Conservation (phyloP, 1,140 invertebrate genomes). For the Nephila pilipes region DNA sequence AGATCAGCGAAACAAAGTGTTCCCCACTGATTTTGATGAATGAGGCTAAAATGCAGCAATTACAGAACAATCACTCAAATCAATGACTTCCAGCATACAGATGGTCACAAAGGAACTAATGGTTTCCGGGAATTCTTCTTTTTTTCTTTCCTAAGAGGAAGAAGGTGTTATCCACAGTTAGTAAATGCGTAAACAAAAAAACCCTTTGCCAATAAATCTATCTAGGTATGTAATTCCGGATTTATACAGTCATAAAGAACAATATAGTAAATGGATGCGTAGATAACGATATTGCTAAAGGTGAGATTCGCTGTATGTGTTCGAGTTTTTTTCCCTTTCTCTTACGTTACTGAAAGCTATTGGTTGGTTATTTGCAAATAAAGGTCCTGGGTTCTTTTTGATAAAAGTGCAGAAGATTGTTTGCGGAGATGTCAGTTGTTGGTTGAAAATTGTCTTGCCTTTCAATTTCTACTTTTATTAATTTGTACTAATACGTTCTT, state of each 20-base stretch:
- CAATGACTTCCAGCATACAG: neutral
- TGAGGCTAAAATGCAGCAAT: slow-evolving; percentile 19
- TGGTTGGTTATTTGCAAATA: too few relatives aligned
- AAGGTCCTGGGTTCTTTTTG: too few relatives aligned
- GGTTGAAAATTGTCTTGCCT: too few relatives aligned
- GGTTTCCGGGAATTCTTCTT: neutral
- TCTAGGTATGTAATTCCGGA: too few relatives aligned
- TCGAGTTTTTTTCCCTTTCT: neutral
- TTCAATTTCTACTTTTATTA: too few relatives aligned
- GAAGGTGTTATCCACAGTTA: neutral
- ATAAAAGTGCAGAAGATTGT: too few relatives aligned
- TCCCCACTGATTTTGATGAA: slow-evolving; percentile 33
- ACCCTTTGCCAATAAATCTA: neutral
- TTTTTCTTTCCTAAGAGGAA: neutral
- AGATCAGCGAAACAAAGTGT: slow-evolving; percentile 12
- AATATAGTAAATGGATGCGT: neutral
- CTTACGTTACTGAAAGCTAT: neutral
- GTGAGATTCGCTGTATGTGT: neutral
- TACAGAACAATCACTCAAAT: slow-evolving; percentile 38
- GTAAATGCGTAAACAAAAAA: neutral
- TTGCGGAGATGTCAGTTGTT: too few relatives aligned
- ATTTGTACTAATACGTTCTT: too few relatives aligned
- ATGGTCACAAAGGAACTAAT: neutral
- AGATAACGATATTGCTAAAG: neutral
- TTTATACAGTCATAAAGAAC: too few relatives aligned